Conservation (phyloP, 2,888 invertebrate species). For the Xylocampa areola region DNA sequence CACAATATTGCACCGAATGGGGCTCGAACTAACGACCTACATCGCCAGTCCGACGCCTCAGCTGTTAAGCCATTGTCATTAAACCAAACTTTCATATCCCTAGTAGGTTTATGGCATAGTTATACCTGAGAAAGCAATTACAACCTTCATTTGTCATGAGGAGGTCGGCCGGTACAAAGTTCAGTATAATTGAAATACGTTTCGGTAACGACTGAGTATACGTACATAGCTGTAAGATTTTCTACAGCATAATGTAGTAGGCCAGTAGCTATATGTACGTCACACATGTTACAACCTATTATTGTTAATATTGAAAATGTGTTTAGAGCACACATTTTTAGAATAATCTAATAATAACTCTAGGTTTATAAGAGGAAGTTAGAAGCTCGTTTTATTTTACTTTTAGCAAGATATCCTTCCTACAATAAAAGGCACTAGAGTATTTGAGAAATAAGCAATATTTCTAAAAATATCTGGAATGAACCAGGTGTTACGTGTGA, state of each 20-base stretch:
- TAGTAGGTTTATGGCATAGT: conserved; percentile 52
- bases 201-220: conserved; percentile 29
- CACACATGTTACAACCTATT: conserved; percentile 37
- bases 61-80: conserved; percentile 40
- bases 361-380: conserved; percentile 5
- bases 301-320: conserved; percentile 1
- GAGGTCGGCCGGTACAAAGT: conserved; percentile 34
- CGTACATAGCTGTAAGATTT: conserved; percentile 3
- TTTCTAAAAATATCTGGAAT: conserved; percentile 17
- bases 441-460: conserved; percentile 12
- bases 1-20: conserved; percentile 14
- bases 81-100: conserved; percentile 45
- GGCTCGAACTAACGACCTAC: conserved; percentile 18
- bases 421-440: neutral
- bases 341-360: conserved; percentile 1
- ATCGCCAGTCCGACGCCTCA: conserved; percentile 31
- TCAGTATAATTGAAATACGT: conserved; percentile 40
- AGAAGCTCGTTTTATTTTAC: conserved; percentile 6
- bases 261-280: conserved; percentile 6
- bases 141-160: conserved; percentile 42
- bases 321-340: conserved; percentile 34
- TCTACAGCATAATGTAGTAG: neutral
- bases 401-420: conserved; percentile 2
- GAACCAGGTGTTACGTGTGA: conserved; percentile 19
- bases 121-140: conserved; percentile 50